Evolutionary conservation across 2,888 invertebrate species (phyloP).

Genomic region (Tinea semifulvella): DNA sequence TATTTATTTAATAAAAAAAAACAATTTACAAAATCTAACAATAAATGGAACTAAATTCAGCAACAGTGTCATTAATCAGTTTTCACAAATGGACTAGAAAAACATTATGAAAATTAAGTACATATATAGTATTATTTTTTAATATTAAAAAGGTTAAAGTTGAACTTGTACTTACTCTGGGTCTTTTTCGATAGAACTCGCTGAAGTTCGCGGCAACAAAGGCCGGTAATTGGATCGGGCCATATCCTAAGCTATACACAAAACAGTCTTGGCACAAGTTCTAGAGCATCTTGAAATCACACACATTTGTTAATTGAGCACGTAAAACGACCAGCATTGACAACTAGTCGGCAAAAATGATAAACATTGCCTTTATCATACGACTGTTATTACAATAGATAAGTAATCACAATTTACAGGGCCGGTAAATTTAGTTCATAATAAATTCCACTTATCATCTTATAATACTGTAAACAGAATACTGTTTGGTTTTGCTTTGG

Average conservation of each 20-base stretch:
- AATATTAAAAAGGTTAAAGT: background rate
- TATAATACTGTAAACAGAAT: constrained; percentile 1
- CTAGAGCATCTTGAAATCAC: constrained; percentile 19
- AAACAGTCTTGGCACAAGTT: constrained; percentile 19
- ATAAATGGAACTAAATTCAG: no score
- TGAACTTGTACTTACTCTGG: constrained; percentile 40
- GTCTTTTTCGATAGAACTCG: constrained; percentile 49
- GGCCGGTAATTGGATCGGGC: constrained; percentile 57
- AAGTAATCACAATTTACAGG: background rate
- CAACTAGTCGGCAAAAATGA: constrained; percentile 37
- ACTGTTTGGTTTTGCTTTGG: constrained; percentile 4
- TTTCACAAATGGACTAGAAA: no score
- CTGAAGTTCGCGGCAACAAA: constrained; percentile 48
- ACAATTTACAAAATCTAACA: no score
- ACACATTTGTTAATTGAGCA: constrained; percentile 28
- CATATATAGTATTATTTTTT: background rate
- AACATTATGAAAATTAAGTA: no score
- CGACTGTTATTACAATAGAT: background rate
- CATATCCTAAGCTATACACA: constrained; percentile 29
- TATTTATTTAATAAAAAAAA: no score
- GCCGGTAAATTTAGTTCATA: no score
- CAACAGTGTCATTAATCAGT: no score
- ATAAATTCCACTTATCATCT: background rate
- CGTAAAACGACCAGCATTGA: constrained; percentile 34
- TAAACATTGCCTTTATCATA: constrained; percentile 32